Evolutionary conservation across 2,113 vertebrate species (phyloP), one percentile per base, ranked within the genome.

Genomic region (Oncorhynchus kisutch): DNA sequence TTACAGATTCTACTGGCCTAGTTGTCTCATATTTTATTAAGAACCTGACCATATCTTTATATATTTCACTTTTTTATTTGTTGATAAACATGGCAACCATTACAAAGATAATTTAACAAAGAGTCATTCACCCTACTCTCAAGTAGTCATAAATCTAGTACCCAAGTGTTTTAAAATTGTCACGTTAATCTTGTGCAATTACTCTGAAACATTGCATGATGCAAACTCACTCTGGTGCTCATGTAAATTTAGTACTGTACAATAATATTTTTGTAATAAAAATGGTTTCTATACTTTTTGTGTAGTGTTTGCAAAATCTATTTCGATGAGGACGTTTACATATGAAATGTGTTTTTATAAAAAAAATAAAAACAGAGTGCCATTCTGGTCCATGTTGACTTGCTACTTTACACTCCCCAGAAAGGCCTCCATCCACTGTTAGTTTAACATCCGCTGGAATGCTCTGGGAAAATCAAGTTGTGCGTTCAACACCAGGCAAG

Each of bases 221-320:
- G 73, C 79, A 16, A 31, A 39, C 67, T 74, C 60, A 70, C 70
- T 39, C 70, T 74, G 74, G 72, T 81, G 75, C 77, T 79, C 24
- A 67, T 82, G 29, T 22, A 22, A 24, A 62, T 62, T 6, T 62
- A 24, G 59, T 22, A 45, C 78, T 72, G 69, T 77, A 77, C 60
- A 75, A 54, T 77, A 64, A 82, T 87, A 82, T 86, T 84, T 82
- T 84, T 88, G 48, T 82, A 86, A 82, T 74, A 82, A 88, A 87
- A 72, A 69, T 72, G 49, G 54, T 27, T 31, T 71, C 76, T 59
- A 78, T 49, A 57, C 54, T 62, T 62, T 70, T 64, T 20, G 31
- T 29, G 27, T 22, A 27, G n/a, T 49, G 16, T 54, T 45, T 69
- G 27, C 24, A 11, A 45, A 20, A 74, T 65, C n/a, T 66, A 48